Evolutionary conservation across 2,888 invertebrate species (phyloP).

Genomic region (Pterobdella sp.): DNA sequence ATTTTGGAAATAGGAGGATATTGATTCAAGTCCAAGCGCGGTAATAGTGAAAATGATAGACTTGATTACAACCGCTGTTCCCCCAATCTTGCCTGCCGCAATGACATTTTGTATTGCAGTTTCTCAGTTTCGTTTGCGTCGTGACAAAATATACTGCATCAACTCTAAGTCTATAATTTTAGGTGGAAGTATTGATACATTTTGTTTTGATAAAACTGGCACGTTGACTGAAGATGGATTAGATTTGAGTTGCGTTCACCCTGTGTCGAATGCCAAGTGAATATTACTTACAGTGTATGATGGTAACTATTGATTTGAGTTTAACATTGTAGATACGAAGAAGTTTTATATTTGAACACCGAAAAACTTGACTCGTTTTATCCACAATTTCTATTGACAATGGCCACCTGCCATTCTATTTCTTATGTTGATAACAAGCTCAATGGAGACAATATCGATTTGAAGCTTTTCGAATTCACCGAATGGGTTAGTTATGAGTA

Average conservation of each 20-base stretch:
- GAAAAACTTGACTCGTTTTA: too few relatives aligned
- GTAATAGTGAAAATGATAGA: conserved; percentile 48
- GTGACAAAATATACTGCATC: conserved; percentile 48
- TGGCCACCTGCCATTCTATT: conserved; percentile 55
- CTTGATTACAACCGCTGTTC: conserved; percentile 51
- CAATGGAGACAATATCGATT: conserved; percentile 54
- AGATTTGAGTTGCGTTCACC: conserved; percentile 28
- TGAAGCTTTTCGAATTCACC: conserved; percentile 53
- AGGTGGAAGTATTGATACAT: conserved; percentile 49
- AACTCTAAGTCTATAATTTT: conserved; percentile 50
- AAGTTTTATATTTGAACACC: too few relatives aligned
- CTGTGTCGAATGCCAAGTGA: neutral
- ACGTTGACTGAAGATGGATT: conserved; percentile 77
- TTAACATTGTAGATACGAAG: too few relatives aligned
- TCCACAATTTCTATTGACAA: too few relatives aligned
- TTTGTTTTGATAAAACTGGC: conserved; percentile 63
- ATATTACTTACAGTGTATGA: too few relatives aligned
- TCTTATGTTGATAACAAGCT: conserved; percentile 50
- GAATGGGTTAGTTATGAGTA: too few relatives aligned
- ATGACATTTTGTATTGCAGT: conserved; percentile 69
- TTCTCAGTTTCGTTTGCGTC: conserved; percentile 62
- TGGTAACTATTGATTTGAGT: too few relatives aligned
- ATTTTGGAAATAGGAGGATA: too few relatives aligned
- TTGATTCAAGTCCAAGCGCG: too few relatives aligned
- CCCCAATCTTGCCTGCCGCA: conserved; percentile 52